Evolutionary conservation across 2,797 vertebrate species (phyloP), one percentile per base, ranked within the genome.

Genomic region (Alosa sapidissima): DNA sequence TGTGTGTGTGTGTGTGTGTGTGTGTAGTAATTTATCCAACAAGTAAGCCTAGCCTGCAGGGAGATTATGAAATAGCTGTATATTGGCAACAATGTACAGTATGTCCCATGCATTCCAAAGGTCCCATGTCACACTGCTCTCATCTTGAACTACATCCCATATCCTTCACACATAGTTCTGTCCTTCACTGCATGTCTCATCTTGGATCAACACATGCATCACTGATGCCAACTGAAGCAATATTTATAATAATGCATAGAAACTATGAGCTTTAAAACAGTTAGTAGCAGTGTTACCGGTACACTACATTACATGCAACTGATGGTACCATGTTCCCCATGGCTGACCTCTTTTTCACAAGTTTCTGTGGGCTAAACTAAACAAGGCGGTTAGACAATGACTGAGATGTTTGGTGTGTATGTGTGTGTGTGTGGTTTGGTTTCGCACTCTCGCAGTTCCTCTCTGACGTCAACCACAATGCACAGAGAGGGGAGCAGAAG

Each of bases 381-480:
- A 58, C 55, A 58, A 6, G 21, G 52, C 16, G 52, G 52, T 55
- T 19, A 55, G 52, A 55, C 52, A 55, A 55, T 10, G 52, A 4
- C 16, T 4, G 14, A 55, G 52, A 5, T 19, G 14, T 55, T 21
- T 21, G 14, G 24, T 28, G n/a, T 28, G 62, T 68, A 14, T 68
- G 62, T 33, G 8, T 68, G 60, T 65, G 60, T 65, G 62, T 33
- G 28, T 72, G 65, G 65, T 75, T 75, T 41, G 68, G 68, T 75
- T 45, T 33, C 13, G 6, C 62, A 75, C 68, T 14, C 65, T 16
- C 13, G 9, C 24, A 75, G 68, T 75, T 75, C 36, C 68, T 75
- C 68, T 75, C 33, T 75, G 68, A 41, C 33, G 14, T 45, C 33
- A 45, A 75, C 33, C 68, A 36, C 65, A 75, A 45, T 16, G 68